phyloP scores from a whole-genome alignment of 2,797 vertebrate species.

The Poeciliopsis turneri region DNA sequence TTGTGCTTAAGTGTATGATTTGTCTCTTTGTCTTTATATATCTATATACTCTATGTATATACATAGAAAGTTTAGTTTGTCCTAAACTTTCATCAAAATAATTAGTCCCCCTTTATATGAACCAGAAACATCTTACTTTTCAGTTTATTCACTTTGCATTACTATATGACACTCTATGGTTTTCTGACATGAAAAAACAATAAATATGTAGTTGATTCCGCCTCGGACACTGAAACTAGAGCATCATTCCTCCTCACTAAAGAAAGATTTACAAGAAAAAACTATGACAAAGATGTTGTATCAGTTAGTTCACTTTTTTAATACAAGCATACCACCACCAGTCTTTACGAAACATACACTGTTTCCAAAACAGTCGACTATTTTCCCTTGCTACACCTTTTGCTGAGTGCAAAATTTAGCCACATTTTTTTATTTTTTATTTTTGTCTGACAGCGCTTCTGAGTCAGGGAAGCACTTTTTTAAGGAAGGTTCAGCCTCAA shows the following conservation, averaged over 20 bases:
- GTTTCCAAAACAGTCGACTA: not conserved
- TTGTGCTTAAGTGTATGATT: not conserved
- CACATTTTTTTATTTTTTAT: not conserved
- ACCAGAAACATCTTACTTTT: not conserved
- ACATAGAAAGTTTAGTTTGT: not conserved
- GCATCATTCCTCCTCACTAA: not conserved
- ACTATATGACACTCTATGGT: not conserved
- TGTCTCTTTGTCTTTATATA: not conserved
- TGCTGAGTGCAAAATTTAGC: not conserved
- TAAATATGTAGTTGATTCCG: not conserved
- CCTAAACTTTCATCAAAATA: not conserved
- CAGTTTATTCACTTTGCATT: not conserved
- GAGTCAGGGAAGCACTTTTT: slow-evolving; percentile 11
- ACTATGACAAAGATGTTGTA: not conserved
- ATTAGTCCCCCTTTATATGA: not conserved
- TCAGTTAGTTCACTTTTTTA: not conserved
- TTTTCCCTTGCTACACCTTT: not conserved
- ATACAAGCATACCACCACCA: not conserved
- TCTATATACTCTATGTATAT: not conserved
- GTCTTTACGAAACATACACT: not conserved
- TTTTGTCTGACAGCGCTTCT: slow-evolving; percentile 22
- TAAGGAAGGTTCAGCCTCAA: slow-evolving; percentile 49
- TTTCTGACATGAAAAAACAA: not conserved
- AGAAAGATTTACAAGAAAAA: not conserved
- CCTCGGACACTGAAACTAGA: not conserved